Conservation (phyloP, 2,113 vertebrate genomes). For the Lutjanus erythropterus region DNA sequence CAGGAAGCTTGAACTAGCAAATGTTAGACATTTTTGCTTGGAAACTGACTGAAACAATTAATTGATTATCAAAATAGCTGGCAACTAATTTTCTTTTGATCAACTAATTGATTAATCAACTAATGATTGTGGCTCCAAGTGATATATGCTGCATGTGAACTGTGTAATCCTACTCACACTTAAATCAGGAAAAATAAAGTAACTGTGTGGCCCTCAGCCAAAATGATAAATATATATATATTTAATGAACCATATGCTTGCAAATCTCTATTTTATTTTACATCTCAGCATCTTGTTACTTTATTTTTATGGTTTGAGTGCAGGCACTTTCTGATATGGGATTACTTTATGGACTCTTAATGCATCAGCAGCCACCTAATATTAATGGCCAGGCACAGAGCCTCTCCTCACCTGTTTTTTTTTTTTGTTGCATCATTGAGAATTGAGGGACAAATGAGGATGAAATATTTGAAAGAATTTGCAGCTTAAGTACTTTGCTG, state of each 20-base stretch:
- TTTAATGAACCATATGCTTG: constrained; percentile 45
- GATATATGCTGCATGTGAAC: constrained; percentile 46
- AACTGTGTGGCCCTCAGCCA: constrained; percentile 57
- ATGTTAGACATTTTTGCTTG: no score
- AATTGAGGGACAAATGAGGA: constrained; percentile 20
- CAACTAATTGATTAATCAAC: no score
- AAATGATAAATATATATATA: constrained; percentile 32
- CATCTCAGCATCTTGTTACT: constrained; percentile 39
- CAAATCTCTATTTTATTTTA: constrained; percentile 56
- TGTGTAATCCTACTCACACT: constrained; percentile 38
- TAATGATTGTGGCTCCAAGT: no score
- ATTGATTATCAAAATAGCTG: no score
- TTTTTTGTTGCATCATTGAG: neutral
- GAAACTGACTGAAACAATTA: no score
- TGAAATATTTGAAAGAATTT: constrained; percentile 41
- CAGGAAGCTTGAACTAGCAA: no score
- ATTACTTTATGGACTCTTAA: constrained; percentile 71
- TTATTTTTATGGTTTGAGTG: constrained; percentile 67
- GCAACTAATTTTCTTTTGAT: no score
- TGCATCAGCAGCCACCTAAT: constrained; percentile 56
- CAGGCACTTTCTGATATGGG: constrained; percentile 48
- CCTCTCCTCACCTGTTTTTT: constrained; percentile 16
- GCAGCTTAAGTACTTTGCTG: constrained; percentile 39
- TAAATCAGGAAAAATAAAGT: constrained; percentile 59
- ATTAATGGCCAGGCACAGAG: constrained; percentile 38